Base-by-base conservation (phyloP, 1,140 invertebrate genomes). In the Drosophila teissieri region DNA sequence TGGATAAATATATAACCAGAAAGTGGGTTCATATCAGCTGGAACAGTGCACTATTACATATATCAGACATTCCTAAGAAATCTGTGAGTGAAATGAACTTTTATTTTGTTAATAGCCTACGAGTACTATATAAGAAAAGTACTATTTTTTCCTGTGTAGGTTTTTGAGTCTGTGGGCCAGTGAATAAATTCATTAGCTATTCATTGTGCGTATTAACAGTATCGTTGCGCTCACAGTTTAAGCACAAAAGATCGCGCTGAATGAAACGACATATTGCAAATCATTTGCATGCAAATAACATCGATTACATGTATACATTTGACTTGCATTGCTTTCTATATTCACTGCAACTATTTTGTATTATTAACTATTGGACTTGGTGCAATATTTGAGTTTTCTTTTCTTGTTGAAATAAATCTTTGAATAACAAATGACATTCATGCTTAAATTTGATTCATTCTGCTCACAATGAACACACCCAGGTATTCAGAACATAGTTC, bases 231-330 rank as follows among this genome's bases (percentile, higher is more conserved):
- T 58, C 56, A 62, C 36, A 58, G 36, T 62, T 42, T 19, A 14
- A 36, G n/a, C 31, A 27, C 22, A 61, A 55, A 61, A 27, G 57
- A 61, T 61, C 48, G 57, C 22, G n/a, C 4, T 27, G 60, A 62
- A 57, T 22, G 17, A 22, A 42, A 57, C 34, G 60, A 40, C 19
- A 55, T 61, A 55, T 55, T 31, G 17, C 49, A 27, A 49, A 49
- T 65, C 40, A 63, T 65, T 65, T 65, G 42, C 46, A 65, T 64
- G 58, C 54, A 42, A 65, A 64, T 64, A 48, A 64, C 58, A 12
- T 12, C 15, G 42, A 45, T 64, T 64, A 63, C 58, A 46, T 27
- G 34, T 45, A 62, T 36, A 11, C 14, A 1, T 36, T 52, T 31
- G 31, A 7, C 31, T 31, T 19, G 14, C 31, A 36, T 36, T 52